Evolutionary conservation across 2,797 vertebrate genomes (phyloP).

Genomic region (Anisognathus igniventris): DNA sequence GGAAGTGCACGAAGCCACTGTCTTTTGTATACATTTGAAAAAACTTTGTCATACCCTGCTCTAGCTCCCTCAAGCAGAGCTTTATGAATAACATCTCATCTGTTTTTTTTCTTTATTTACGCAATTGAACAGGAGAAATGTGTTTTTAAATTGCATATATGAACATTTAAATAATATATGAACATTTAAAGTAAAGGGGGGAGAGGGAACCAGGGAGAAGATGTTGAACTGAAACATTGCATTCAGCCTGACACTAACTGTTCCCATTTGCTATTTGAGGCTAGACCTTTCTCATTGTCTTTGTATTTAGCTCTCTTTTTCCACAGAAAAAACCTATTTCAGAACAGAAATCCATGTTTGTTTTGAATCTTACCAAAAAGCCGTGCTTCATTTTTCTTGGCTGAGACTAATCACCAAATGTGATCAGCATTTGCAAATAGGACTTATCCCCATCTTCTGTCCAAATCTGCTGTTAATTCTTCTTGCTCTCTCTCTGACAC

Average conservation of each 20-base stretch:
- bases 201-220: background rate
- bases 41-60: rapidly evolving
- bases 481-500: background rate
- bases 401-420: constrained; percentile 10
- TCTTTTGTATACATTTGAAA: background rate
- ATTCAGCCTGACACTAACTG: background rate
- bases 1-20: background rate
- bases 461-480: background rate
- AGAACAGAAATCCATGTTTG: background rate
- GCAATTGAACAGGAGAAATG: background rate
- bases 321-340: background rate
- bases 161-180: background rate
- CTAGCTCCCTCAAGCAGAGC: background rate
- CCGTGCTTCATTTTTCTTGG: background rate
- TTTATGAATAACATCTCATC: background rate
- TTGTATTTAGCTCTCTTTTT: background rate
- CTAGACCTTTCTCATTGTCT: background rate
- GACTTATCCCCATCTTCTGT: background rate
- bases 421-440: constrained; percentile 4
- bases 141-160: background rate
- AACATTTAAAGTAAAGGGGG: background rate
- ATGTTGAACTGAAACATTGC: background rate
- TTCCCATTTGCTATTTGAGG: background rate
- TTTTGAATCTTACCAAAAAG: background rate
- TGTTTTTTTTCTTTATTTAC: background rate